Base-by-base conservation (phyloP, 2,113 vertebrate genomes). In the Tenrec ecaudatus region DNA sequence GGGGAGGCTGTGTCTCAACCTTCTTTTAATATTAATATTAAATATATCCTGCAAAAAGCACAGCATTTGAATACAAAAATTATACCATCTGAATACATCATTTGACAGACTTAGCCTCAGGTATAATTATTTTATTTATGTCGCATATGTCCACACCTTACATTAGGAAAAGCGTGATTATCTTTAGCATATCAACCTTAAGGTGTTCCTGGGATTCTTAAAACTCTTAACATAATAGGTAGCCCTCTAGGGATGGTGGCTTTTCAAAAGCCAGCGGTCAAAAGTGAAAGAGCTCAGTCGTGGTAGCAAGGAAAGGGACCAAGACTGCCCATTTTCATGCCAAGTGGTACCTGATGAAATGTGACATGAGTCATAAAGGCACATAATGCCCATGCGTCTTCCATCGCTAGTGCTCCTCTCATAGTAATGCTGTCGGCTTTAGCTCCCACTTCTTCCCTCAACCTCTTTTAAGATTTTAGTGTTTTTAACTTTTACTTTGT, bases 331-430 rank as follows among this genome's bases (percentile, higher is more conserved):
- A 73, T 84, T 82, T 87, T 83, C 73, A 80, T 87, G 84, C 57
- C 81, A 23, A 85, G 40, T 43, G 19, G 62, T 87, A 22, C 81
- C 71, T 89, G 73, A 96, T 96, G 91, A 89, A 78, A 93, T 87
- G 81, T 69, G 95, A 82, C 93, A 89, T 92, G 68, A 91, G 33
- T 92, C 89, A 82, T 92, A 92, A 94, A 82, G 58, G 11, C 31
- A 80, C 57, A 92, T 91, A 79, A 66, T 53, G 3, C 43, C 86
- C 27, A 79, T 20, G 33, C 9, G 60, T n/a, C 83, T 94, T 84
- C 68, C 43, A 31, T 27, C 20, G 47, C 86, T 57, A 86, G 17
- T 87, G 14, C 2, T 31, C 73, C 43, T 84, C 38, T 64, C 62
- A 68, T 6, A 82, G 22, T n/a, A 80, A 29, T 84, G 38, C 6